phyloP scores from a whole-genome alignment of 92 coral and sea anemone species.

The Scolanthus callimorphus region DNA sequence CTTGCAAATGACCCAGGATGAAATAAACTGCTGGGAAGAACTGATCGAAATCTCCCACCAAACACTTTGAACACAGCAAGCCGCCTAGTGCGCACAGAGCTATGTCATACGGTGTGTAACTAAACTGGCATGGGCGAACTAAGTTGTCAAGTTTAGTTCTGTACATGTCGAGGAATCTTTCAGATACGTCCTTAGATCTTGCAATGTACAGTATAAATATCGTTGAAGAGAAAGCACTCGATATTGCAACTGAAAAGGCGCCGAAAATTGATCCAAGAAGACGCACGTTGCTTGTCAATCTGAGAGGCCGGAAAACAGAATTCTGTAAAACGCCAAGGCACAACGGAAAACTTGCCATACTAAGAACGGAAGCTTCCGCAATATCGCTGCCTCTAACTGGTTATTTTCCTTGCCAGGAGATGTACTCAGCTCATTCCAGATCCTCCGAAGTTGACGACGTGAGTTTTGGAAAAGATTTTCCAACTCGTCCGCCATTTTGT shows the following conservation, averaged over 20 bases:
- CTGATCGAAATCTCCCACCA: constrained; percentile 79
- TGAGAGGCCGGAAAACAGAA: constrained; percentile 74
- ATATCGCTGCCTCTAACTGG: constrained; percentile 31
- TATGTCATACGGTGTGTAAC: constrained; percentile 19
- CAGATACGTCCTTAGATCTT: constrained; percentile 21
- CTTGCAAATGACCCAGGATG: constrained; percentile 96
- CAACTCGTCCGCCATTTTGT: constrained; percentile 76
- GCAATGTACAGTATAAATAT: constrained; percentile 46
- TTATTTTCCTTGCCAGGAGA: not conserved
- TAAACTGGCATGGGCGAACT: constrained; percentile 8
- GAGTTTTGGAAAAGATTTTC: constrained; percentile 23
- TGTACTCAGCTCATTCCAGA: constrained; percentile 17
- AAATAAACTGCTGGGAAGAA: constrained; percentile 79
- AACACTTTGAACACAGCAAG: constrained; percentile 56
- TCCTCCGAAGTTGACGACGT: constrained; percentile 9
- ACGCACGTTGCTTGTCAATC: constrained; percentile 60
- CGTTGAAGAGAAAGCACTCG: constrained; percentile 60
- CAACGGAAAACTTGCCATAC: constrained; percentile 68
- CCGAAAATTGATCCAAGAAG: constrained; percentile 51
- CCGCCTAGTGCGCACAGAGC: constrained; percentile 49
- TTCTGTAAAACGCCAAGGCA: constrained; percentile 68
- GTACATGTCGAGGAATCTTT: constrained; percentile 1
- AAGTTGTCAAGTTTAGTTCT: constrained; percentile 14
- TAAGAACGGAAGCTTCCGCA: constrained; percentile 36
- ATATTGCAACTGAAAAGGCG: constrained; percentile 50